phyloP scores from a whole-genome alignment of 2,113 vertebrate species.

The Mola mola region DNA sequence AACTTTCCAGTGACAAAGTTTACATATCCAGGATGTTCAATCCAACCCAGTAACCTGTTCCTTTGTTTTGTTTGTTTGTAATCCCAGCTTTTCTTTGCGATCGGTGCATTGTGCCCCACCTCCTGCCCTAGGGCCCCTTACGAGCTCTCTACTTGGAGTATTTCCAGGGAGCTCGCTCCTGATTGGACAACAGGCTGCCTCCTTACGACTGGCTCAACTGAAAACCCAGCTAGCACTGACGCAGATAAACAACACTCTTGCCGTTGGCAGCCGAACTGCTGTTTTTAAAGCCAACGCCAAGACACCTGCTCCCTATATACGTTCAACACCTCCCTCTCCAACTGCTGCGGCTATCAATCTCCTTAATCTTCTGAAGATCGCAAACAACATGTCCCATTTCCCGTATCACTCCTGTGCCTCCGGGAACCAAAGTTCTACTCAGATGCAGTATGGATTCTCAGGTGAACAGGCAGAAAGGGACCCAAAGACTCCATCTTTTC shows the following conservation, averaged over 20 bases:
- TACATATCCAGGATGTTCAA: neutral
- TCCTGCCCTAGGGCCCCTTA: slow-evolving; percentile 85
- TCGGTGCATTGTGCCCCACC: slow-evolving; percentile 56
- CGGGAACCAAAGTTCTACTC: slow-evolving; percentile 76
- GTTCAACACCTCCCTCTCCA: slow-evolving; percentile 36
- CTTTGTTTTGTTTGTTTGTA: slow-evolving; percentile 39
- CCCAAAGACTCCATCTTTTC: slow-evolving; percentile 57
- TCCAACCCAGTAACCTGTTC: slow-evolving; percentile 77
- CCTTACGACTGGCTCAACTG: slow-evolving; percentile 87
- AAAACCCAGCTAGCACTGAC: slow-evolving; percentile 89
- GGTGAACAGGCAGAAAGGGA: slow-evolving; percentile 80
- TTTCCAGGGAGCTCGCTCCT: slow-evolving; percentile 82
- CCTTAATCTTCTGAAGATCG: slow-evolving; percentile 85
- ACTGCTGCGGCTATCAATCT: slow-evolving; percentile 81
- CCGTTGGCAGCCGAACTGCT: slow-evolving; percentile 59
- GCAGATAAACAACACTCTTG: slow-evolving; percentile 75
- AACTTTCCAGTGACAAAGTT: neutral
- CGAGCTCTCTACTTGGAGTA: slow-evolving; percentile 42
- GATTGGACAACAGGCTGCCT: slow-evolving; percentile 87
- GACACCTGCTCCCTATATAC: neutral
- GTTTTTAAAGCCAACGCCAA: slow-evolving; percentile 41
- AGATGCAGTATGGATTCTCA: slow-evolving; percentile 46
- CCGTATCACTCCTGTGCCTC: slow-evolving; percentile 87
- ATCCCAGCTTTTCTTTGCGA: slow-evolving; percentile 20
- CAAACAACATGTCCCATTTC: slow-evolving; percentile 89